Conservation (phyloP, 2,888 invertebrate species). For the Polylopha cassiicola region DNA sequence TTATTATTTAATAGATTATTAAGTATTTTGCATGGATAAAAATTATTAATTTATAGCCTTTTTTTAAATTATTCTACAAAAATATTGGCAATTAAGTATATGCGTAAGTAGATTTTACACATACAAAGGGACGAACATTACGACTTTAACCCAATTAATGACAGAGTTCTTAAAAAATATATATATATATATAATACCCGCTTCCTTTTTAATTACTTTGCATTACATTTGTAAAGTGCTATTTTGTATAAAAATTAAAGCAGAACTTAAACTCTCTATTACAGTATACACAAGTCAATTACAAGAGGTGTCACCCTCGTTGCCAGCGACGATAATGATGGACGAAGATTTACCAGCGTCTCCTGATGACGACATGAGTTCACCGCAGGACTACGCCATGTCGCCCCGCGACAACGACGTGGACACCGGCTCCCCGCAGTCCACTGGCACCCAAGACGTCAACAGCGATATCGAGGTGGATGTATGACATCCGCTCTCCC, state of each 20-base stretch:
- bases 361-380: slow-evolving; percentile 56
- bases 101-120: no score
- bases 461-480: slow-evolving; percentile 67
- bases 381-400: slow-evolving; percentile 51
- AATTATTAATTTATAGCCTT: no score
- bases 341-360: slow-evolving; percentile 60
- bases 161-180: no score
- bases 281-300: slow-evolving; percentile 67
- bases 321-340: slow-evolving; percentile 75
- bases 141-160: no score
- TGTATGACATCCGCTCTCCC: slow-evolving; percentile 61
- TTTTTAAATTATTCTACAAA: no score
- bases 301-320: slow-evolving; percentile 65
- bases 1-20: no score
- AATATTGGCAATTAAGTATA: no score
- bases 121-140: no score
- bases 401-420: slow-evolving; percentile 41
- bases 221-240: slow-evolving; percentile 28
- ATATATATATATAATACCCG: no score
- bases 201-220: no score
- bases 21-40: no score
- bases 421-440: slow-evolving; percentile 47
- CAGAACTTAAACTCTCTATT: slow-evolving; percentile 25
- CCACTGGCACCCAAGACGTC: slow-evolving; percentile 44
- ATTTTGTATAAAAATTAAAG: slow-evolving; percentile 24